Conservation (phyloP, 2,797 vertebrate species). For the Lagocephalus sceleratus region DNA sequence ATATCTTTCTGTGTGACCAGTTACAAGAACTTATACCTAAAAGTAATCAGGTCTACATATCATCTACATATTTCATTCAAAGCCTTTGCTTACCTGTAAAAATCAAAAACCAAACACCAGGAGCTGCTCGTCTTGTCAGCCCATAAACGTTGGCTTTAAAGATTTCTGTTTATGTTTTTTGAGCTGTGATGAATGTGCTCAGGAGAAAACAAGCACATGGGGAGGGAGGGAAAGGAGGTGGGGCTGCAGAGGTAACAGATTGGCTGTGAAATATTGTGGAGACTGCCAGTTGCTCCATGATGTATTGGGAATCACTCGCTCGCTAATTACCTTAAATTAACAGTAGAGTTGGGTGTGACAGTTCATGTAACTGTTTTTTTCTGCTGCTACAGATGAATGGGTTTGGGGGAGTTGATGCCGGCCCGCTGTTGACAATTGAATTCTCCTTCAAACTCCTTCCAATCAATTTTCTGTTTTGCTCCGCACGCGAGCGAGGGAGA, state of each 20-base stretch:
- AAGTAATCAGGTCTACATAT: too few species aligned
- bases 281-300: conserved; percentile 79
- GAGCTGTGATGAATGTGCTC: conserved; percentile 19
- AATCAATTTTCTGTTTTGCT: conserved; percentile 64
- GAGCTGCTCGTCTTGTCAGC: not conserved
- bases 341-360: conserved; percentile 84
- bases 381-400: conserved; percentile 82
- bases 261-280: conserved; percentile 77
- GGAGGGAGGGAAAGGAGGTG: conserved; percentile 28
- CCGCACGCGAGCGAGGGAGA: conserved; percentile 31
- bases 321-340: conserved; percentile 86
- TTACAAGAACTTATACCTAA: too few species aligned
- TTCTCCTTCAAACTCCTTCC: conserved; percentile 64
- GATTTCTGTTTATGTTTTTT: conserved; percentile 16
- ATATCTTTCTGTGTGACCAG: too few species aligned
- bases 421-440: conserved; percentile 77
- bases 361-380: conserved; percentile 82
- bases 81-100: not conserved
- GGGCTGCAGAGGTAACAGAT: conserved; percentile 69
- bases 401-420: conserved; percentile 71
- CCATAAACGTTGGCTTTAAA: conserved; percentile 6
- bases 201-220: conserved; percentile 30
- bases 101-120: not conserved
- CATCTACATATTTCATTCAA: not conserved
- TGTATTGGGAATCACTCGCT: conserved; percentile 83